Evolutionary conservation across 2,888 invertebrate species (phyloP).

Genomic region (Drosophila borealis): DNA sequence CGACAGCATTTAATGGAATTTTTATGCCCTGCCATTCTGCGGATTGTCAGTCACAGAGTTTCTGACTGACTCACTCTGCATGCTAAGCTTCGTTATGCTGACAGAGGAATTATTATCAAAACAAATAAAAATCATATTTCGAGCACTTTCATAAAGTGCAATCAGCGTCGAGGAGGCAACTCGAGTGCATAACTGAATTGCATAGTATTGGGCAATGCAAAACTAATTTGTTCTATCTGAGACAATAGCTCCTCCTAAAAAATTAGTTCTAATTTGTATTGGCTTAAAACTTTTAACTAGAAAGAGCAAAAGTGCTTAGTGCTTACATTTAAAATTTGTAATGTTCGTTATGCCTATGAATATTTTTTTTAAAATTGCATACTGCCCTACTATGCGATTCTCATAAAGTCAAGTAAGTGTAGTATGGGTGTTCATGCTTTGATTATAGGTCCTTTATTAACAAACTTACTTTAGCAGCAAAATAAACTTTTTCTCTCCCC

Average conservation of each 20-base stretch:
- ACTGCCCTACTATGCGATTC: background rate
- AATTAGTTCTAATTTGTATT: too few species aligned
- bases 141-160: slow-evolving; percentile 28
- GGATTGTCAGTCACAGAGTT: slow-evolving; percentile 18
- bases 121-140: slow-evolving; percentile 1
- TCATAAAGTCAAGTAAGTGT: background rate
- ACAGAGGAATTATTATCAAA: slow-evolving; percentile 27
- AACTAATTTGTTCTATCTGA: background rate
- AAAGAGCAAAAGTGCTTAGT: background rate
- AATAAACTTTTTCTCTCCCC: too few species aligned
- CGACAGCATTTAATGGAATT: slow-evolving; percentile 60
- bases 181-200: slow-evolving; percentile 16
- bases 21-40: slow-evolving; percentile 48
- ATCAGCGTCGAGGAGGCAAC: slow-evolving; percentile 15
- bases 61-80: slow-evolving; percentile 12
- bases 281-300: too few species aligned
- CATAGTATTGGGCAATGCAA: background rate
- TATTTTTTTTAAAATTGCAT: too few species aligned
- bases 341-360: too few species aligned
- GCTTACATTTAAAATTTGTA: too few species aligned
- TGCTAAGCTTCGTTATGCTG: slow-evolving; percentile 22
- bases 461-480: too few species aligned
- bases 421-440: too few species aligned
- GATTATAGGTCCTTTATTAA: too few species aligned
- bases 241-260: background rate